Evolutionary conservation across 2,113 vertebrate genomes (phyloP).

Genomic region (Phaethornis superciliosus): DNA sequence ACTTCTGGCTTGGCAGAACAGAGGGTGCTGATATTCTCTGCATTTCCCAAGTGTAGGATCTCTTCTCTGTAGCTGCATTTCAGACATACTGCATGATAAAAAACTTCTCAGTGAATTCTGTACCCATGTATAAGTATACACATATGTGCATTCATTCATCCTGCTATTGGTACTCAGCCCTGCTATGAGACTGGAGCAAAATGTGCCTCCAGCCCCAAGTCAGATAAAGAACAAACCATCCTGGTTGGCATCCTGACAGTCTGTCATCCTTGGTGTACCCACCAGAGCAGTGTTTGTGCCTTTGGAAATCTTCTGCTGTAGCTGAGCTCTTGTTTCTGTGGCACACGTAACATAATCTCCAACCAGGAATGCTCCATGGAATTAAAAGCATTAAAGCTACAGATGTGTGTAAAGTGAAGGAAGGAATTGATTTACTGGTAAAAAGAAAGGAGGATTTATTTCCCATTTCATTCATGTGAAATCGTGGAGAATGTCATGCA

Average conservation of each 20-base stretch:
- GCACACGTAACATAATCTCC: not conserved
- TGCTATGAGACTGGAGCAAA: not conserved
- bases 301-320: not conserved
- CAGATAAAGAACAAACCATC: not conserved
- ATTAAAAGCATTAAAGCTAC: not conserved
- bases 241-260: not conserved
- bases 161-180: not conserved
- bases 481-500: not conserved
- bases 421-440: not conserved
- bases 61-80: not conserved
- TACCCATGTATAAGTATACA: not conserved
- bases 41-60: not conserved
- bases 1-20: not conserved
- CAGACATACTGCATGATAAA: not conserved
- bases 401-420: not conserved
- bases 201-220: not conserved
- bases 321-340: not conserved
- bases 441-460: not conserved
- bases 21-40: not conserved
- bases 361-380: not conserved
- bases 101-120: not conserved
- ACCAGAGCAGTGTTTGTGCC: not conserved
- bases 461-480: accelerated
- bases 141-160: not conserved
- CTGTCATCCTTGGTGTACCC: not conserved